Evolutionary conservation across 1,140 invertebrate species (phyloP).

Genomic region (Lepidurus arcticus): DNA sequence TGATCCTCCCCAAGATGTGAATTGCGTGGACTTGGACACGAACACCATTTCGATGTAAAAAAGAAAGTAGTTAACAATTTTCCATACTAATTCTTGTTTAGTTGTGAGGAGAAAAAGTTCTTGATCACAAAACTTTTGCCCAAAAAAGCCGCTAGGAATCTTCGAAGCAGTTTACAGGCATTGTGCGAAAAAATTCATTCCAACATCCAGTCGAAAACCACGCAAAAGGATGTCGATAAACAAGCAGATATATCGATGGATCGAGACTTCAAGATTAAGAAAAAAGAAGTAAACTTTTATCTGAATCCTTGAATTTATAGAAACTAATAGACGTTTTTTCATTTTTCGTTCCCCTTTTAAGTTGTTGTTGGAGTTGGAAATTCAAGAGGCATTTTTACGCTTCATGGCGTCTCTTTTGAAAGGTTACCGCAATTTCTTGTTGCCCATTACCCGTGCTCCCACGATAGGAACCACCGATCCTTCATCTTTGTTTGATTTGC

Average conservation of each 20-base stretch:
- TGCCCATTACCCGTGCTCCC: slow-evolving; percentile 91
- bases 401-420: slow-evolving; percentile 92
- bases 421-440: slow-evolving; percentile 81
- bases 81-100: slow-evolving; percentile 42
- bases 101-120: slow-evolving; percentile 79
- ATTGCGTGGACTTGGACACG: slow-evolving; percentile 96
- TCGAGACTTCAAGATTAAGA: slow-evolving; percentile 63
- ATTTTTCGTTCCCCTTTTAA: slow-evolving; percentile 44
- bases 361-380: slow-evolving; percentile 80
- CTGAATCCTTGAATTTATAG: neutral
- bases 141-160: slow-evolving; percentile 72
- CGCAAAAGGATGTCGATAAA: slow-evolving; percentile 50
- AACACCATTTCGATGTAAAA: slow-evolving; percentile 67
- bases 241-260: slow-evolving; percentile 53
- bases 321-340: slow-evolving; percentile 25
- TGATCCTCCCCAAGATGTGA: slow-evolving; percentile 92
- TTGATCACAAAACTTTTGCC: slow-evolving; percentile 79
- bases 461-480: slow-evolving; percentile 90
- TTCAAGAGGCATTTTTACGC: slow-evolving; percentile 93
- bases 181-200: slow-evolving; percentile 55
- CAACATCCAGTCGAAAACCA: slow-evolving; percentile 47
- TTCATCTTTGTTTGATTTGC: slow-evolving; percentile 87
- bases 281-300: slow-evolving; percentile 53
- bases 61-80: neutral
- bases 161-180: slow-evolving; percentile 65